Conservation (phyloP, 2,113 vertebrate species). For the Laticauda colubrina region DNA sequence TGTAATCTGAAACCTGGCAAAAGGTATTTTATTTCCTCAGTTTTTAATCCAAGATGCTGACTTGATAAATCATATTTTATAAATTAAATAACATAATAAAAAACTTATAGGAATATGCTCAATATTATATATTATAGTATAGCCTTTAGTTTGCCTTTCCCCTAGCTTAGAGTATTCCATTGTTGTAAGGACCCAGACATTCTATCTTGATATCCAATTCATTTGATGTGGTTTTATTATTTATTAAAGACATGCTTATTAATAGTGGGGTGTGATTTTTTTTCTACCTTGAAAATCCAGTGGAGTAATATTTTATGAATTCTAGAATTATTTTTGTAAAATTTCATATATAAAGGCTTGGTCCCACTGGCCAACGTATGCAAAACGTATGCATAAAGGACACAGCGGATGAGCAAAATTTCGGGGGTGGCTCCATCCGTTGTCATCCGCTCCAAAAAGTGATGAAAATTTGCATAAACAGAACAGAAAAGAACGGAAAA, state of each 20-base stretch:
- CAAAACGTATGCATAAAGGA: too few relatives aligned
- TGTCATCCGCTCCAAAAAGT: too few relatives aligned
- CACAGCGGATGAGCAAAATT: too few relatives aligned
- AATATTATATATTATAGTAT: not conserved
- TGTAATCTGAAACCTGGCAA: conserved; percentile 31
- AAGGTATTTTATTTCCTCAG: conserved; percentile 34
- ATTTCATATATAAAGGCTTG: not conserved
- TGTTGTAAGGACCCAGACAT: conserved; percentile 38
- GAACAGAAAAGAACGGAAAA: too few relatives aligned
- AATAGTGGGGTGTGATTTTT: not conserved
- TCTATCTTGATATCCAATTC: not conserved
- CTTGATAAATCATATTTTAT: conserved; percentile 47
- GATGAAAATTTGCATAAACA: too few relatives aligned
- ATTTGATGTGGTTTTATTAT: not conserved
- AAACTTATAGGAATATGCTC: not conserved
- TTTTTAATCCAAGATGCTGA: conserved; percentile 49
- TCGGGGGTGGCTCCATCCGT: too few relatives aligned
- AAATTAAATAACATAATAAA: not conserved
- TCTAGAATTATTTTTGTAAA: not conserved
- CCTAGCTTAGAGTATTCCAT: not conserved
- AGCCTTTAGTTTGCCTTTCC: not conserved
- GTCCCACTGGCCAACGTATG: too few relatives aligned
- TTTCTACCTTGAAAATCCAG: conserved; percentile 1
- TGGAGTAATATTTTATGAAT: not conserved
- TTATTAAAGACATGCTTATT: not conserved